A percentile compares a stretch with the other conserved stretches of the same genome.
Conservation (phyloP, 2,888 invertebrate genomes). For the Odontothrips loti region DNA sequence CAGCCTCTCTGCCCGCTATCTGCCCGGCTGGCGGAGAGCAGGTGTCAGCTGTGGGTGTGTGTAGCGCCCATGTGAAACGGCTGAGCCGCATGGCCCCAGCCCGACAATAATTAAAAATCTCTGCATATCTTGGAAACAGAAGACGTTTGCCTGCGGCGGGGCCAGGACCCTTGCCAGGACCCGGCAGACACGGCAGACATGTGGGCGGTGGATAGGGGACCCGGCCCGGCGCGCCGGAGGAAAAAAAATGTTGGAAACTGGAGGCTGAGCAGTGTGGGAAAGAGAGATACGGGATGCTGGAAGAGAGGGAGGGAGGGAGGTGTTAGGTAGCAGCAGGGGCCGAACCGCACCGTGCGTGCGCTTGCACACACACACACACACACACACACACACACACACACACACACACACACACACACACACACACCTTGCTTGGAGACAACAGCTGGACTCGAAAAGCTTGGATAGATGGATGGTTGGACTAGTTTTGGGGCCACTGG, state of each 20-base stretch:
- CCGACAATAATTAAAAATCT: not conserved
- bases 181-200: not conserved
- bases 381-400: no score
- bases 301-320: not conserved
- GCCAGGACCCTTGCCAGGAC: not conserved
- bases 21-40: not conserved
- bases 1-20: not conserved
- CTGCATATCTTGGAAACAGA: not conserved
- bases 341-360: no score
- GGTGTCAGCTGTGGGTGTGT: not conserved
- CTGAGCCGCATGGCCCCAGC: no score
- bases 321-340: not conserved
- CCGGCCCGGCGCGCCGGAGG: no score
- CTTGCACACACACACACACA: no score
- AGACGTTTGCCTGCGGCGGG: not conserved
- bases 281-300: not conserved
- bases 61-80: not conserved
- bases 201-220: not conserved
- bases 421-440: no score
- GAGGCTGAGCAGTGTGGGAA: not conserved
- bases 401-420: no score
- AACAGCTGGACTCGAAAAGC: no score
- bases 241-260: not conserved
- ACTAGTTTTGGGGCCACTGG: no score
- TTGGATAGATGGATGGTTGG: no score